These are phyloP conservation scores for Hetaerina titia DNA, from an alignment of 2,888 invertebrate species.

Conservation along the genomic window DNA sequence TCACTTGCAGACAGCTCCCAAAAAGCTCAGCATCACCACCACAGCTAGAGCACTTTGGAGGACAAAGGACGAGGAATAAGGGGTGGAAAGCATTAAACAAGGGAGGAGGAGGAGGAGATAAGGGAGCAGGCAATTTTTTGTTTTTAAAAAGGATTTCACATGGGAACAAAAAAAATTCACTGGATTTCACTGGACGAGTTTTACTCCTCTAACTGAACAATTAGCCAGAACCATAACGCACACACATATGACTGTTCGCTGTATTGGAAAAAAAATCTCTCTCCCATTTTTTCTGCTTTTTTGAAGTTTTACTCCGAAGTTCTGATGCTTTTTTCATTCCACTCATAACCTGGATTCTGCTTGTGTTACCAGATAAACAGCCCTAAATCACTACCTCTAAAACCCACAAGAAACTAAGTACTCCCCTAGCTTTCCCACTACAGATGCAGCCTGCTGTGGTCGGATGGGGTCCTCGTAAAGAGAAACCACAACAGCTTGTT, in stretches of 20 bases:
- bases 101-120: slow-evolving; percentile 1
- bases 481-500: slow-evolving; percentile 96
- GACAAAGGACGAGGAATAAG: neutral
- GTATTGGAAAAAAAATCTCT: slow-evolving; percentile 71
- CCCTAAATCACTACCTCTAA: slow-evolving; percentile 80
- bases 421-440: slow-evolving; percentile 98
- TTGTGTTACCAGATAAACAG: slow-evolving; percentile 71
- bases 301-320: slow-evolving; percentile 71
- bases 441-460: slow-evolving; percentile 97
- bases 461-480: slow-evolving; percentile 97
- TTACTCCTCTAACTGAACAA: slow-evolving; percentile 71
- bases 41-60: slow-evolving; percentile 6
- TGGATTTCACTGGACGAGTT: slow-evolving; percentile 71
- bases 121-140: slow-evolving; percentile 49
- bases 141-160: slow-evolving; percentile 45
- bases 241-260: slow-evolving; percentile 71
- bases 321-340: slow-evolving; percentile 61
- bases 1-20: slow-evolving; percentile 21
- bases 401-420: slow-evolving; percentile 98
- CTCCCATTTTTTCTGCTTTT: slow-evolving; percentile 64
- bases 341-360: slow-evolving; percentile 59
- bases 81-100: slow-evolving; percentile 1
- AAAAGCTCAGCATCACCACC: neutral
- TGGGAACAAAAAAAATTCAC: slow-evolving; percentile 70
- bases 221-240: slow-evolving; percentile 72